Conservation (phyloP, 2,797 vertebrate genomes). For the Oreortyx pictus region DNA sequence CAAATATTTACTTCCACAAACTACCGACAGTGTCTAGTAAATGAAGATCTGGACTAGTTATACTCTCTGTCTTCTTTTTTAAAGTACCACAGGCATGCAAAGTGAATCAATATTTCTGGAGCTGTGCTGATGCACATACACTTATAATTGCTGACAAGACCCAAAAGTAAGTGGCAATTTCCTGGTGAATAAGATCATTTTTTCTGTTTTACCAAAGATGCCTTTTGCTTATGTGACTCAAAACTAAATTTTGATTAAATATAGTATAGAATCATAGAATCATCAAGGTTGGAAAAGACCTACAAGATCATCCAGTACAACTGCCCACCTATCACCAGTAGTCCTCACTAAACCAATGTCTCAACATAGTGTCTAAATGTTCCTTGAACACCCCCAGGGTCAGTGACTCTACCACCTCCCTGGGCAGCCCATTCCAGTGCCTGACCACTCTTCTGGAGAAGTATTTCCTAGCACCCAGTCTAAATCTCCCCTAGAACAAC, state of each 20-base stretch:
- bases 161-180: conserved; percentile 22
- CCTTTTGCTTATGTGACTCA: neutral
- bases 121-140: neutral
- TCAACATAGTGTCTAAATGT: too few relatives aligned
- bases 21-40: neutral
- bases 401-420: too few relatives aligned
- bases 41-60: neutral
- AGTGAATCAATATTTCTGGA: neutral
- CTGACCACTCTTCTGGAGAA: too few relatives aligned
- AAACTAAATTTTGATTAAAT: conserved; percentile 43
- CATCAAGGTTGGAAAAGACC: too few relatives aligned
- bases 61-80: neutral
- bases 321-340: too few relatives aligned
- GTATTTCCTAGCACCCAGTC: too few relatives aligned
- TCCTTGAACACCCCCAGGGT: too few relatives aligned
- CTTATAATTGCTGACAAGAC: conserved; percentile 29
- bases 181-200: conserved; percentile 1
- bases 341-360: too few relatives aligned
- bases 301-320: too few relatives aligned
- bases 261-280: neutral
- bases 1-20: neutral
- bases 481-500: too few relatives aligned
- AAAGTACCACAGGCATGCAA: neutral
- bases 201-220: neutral
- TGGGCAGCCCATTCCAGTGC: too few relatives aligned